phyloP scores from a whole-genome alignment of 2,888 invertebrate genomes.

The Callimorpha dominula region DNA sequence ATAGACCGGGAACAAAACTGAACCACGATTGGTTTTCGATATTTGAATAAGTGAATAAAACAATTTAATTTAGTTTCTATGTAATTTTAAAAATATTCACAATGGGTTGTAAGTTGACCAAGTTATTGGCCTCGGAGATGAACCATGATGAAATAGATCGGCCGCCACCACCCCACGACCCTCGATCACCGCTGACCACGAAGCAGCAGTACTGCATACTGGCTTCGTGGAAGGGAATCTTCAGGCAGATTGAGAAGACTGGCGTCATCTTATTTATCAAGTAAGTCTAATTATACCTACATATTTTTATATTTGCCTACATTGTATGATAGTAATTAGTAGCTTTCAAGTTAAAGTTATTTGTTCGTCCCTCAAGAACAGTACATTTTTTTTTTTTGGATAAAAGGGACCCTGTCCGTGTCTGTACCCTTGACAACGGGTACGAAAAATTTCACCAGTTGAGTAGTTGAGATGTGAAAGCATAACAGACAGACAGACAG shows the following conservation, averaged over 20 bases:
- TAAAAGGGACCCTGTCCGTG: no score
- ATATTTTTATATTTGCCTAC: background rate
- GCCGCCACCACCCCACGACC: constrained; percentile 90
- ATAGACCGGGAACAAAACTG: background rate
- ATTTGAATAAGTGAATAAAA: constrained; percentile 4
- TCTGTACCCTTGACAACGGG: no score
- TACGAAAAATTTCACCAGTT: no score
- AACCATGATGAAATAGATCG: constrained; percentile 81
- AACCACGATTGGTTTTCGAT: constrained; percentile 4
- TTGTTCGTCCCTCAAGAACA: no score
- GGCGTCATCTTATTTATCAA: constrained; percentile 95
- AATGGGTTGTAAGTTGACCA: constrained; percentile 93
- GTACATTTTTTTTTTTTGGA: no score
- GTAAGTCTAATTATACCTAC: constrained; percentile 87
- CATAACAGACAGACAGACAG: no score
- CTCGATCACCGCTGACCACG: constrained; percentile 92
- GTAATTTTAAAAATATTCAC: constrained; percentile 8
- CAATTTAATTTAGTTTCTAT: background rate
- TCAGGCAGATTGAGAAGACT: constrained; percentile 94
- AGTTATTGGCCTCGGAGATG: constrained; percentile 87
- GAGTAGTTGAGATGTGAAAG: no score
- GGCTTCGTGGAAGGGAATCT: constrained; percentile 96
- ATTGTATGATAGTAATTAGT: no score
- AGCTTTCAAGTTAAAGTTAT: no score
- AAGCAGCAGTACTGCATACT: constrained; percentile 95